Evolutionary conservation across 2,113 vertebrate species (phyloP).

Genomic region (Sylvilagus bachmani): DNA sequence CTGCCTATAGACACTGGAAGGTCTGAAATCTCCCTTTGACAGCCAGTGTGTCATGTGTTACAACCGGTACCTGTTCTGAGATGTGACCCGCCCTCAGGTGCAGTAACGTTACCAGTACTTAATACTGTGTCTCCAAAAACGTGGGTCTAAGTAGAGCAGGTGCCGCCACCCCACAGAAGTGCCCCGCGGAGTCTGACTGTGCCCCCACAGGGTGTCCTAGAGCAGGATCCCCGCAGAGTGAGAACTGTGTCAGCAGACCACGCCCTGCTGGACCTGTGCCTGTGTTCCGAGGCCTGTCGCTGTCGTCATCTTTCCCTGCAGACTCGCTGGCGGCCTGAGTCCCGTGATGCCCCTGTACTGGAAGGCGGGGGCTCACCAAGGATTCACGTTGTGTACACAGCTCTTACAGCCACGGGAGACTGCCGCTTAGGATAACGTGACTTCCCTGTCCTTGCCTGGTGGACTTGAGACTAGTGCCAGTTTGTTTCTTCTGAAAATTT

Average conservation of each 20-base stretch:
- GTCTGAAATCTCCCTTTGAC: neutral
- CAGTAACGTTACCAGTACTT: too few relatives aligned
- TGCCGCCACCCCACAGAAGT: too few relatives aligned
- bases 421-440: neutral
- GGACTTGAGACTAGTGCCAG: neutral
- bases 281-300: neutral
- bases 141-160: too few relatives aligned
- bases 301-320: neutral
- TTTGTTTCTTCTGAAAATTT: neutral
- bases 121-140: neutral
- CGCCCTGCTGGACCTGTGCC: neutral
- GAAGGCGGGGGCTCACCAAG: neutral
- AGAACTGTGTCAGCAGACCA: neutral
- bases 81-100: neutral
- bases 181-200: neutral
- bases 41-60: neutral
- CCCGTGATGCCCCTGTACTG: too few relatives aligned
- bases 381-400: neutral
- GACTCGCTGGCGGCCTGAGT: too few relatives aligned
- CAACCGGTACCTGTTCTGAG: neutral
- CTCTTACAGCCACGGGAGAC: neutral
- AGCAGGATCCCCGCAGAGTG: neutral
- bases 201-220: neutral
- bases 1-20: neutral
- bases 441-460: accelerated